Percentiles rank a stretch among this genome's conserved stretches.
phyloP scores from a whole-genome alignment of 2,113 vertebrate genomes.

The Paradisaea rubra region DNA sequence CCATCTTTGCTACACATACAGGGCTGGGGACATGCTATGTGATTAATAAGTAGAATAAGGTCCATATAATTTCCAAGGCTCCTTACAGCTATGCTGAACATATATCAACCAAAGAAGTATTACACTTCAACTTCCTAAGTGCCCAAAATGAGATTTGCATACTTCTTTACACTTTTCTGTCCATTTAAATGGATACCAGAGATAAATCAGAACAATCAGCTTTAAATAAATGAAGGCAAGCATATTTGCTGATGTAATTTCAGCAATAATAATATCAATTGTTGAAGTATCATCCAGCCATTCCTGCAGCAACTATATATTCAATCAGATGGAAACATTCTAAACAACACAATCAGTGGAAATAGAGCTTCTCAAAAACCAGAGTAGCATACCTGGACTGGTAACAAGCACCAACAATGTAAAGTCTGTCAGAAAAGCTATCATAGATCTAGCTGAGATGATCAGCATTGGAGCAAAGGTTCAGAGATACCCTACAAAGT shows the following conservation, averaged over 20 bases:
- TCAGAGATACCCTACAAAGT: not conserved
- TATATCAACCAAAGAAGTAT: not conserved
- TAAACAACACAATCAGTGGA: not conserved
- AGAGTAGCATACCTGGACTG: not conserved
- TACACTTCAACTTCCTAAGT: not conserved
- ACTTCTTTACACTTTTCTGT: not conserved
- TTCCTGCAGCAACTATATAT: not conserved
- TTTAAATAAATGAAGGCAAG: not conserved
- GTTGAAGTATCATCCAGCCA: not conserved
- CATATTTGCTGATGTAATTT: not conserved
- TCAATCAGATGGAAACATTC: not conserved
- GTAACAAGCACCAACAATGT: fast-evolving
- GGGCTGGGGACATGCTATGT: not conserved
- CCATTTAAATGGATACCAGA: not conserved
- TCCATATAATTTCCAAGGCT: not conserved
- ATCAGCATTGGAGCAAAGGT: not conserved
- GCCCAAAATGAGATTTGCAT: not conserved
- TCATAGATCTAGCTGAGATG: not conserved
- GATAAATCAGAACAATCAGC: not conserved
- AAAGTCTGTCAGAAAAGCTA: not conserved
- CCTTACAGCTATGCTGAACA: not conserved
- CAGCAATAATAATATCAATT: not conserved
- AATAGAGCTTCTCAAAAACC: not conserved
- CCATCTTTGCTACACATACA: not conserved
- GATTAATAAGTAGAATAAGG: not conserved